Evolutionary conservation across 1,140 invertebrate species (phyloP).

Genomic region (Linepithema humile): DNA sequence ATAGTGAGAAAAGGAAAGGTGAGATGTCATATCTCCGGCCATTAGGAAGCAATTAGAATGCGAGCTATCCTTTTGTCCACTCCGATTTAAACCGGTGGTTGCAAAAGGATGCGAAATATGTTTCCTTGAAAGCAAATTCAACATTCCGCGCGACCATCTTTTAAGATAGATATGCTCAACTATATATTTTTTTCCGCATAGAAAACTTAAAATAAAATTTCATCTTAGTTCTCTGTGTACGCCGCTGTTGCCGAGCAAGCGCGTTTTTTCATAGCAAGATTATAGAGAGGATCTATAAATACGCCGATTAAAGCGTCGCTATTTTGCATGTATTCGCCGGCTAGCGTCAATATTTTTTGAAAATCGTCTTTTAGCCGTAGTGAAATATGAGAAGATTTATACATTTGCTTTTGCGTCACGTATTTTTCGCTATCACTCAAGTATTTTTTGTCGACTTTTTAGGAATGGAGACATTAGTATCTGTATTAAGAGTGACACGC

Average conservation of each 20-base stretch:
- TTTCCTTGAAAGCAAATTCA: not conserved
- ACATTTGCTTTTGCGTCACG: not conserved
- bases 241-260: not conserved
- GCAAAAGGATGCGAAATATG: not conserved
- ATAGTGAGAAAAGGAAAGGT: not conserved
- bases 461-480: not conserved
- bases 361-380: conserved; percentile 1
- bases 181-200: not conserved
- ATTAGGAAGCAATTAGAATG: conserved; percentile 64
- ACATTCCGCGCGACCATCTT: not conserved
- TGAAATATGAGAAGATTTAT: conserved; percentile 9
- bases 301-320: conserved; percentile 10
- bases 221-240: not conserved
- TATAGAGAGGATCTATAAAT: conserved; percentile 3
- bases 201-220: not conserved
- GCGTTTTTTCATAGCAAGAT: not conserved
- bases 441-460: conserved; percentile 7
- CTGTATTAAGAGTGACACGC: not conserved
- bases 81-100: conserved; percentile 33
- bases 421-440: not conserved
- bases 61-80: conserved; percentile 59
- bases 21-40: conserved; percentile 58
- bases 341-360: conserved; percentile 10
- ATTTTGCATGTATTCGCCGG: not conserved
- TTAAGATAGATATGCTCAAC: not conserved